phyloP scores from a whole-genome alignment of 2,888 invertebrate genomes.

The Sphecodes monilicornis region DNA sequence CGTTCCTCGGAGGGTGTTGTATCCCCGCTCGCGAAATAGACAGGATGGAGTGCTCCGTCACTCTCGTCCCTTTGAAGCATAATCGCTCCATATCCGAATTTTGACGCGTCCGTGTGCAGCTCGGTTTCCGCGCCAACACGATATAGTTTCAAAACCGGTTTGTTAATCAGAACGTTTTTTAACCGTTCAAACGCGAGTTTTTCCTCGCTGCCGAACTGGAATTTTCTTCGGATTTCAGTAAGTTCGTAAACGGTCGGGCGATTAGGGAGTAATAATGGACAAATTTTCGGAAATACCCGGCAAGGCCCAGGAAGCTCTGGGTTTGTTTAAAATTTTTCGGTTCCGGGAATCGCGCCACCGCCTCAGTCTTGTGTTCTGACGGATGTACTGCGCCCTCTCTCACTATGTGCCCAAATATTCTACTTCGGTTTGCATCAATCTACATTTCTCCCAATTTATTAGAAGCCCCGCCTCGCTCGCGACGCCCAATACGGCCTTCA shows the following conservation, averaged over 20 bases:
- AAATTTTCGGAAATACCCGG: constrained; percentile 66
- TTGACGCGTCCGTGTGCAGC: neutral
- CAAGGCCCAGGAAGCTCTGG: constrained; percentile 57
- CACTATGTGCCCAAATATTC: constrained; percentile 27
- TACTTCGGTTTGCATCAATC: neutral
- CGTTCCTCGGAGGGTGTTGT: neutral
- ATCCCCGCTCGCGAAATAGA: constrained; percentile 44
- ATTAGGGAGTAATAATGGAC: constrained; percentile 61
- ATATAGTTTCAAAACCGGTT: constrained; percentile 5
- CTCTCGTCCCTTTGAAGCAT: constrained; percentile 6
- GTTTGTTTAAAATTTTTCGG: constrained; percentile 11
- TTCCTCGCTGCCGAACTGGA: neutral
- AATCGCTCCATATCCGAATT: no score
- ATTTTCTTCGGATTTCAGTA: constrained; percentile 53
- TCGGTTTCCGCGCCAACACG: neutral
- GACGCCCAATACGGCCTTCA: neutral
- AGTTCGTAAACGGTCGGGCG: constrained; percentile 70
- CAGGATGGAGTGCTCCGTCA: constrained; percentile 49
- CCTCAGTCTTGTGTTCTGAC: constrained; percentile 44
- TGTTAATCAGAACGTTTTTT: neutral
- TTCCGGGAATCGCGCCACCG: constrained; percentile 53
- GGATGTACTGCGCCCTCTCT: constrained; percentile 5
- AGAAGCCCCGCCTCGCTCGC: constrained; percentile 4
- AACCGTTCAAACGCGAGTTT: neutral
- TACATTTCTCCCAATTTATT: constrained; percentile 29